phyloP scores from a whole-genome alignment of 2,113 vertebrate species.

The Grus americana region DNA sequence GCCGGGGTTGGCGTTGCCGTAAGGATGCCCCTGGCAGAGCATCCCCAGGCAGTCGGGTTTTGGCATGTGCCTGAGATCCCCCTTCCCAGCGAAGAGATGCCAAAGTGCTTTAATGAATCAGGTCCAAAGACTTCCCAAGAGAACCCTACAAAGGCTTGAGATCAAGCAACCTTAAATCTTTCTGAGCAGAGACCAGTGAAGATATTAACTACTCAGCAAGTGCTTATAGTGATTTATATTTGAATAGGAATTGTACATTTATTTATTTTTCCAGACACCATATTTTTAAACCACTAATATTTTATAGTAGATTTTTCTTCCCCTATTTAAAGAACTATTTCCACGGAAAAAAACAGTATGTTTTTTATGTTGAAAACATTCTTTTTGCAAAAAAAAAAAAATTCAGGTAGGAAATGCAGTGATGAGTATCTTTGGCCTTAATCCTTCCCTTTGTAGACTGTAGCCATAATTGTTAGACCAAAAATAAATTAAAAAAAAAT shows the following conservation, averaged over 20 bases:
- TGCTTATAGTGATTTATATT: conserved; percentile 49
- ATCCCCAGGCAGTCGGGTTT: neutral
- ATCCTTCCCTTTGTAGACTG: neutral
- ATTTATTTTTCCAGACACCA: conserved; percentile 68
- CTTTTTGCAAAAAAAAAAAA: neutral
- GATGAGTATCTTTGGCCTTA: conserved; percentile 52
- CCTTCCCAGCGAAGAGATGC: conserved; percentile 9
- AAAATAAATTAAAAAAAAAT: neutral
- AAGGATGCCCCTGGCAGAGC: neutral
- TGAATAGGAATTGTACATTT: conserved; percentile 63
- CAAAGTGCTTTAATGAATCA: conserved; percentile 56
- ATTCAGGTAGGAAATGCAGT: conserved; percentile 51
- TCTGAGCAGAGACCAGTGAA: conserved; percentile 1
- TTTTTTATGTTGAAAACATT: conserved; percentile 40
- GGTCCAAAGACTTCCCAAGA: conserved; percentile 48
- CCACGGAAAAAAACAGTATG: neutral
- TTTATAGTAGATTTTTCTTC: conserved; percentile 57
- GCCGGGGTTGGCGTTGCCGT: neutral
- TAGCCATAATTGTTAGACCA: conserved; percentile 44
- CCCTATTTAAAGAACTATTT: conserved; percentile 63
- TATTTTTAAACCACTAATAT: conserved; percentile 67
- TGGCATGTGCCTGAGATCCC: conserved; percentile 4
- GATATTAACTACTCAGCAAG: conserved; percentile 26
- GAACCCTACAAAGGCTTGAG: conserved; percentile 1
- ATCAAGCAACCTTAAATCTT: neutral